A percentile compares a stretch with the other conserved stretches of the same genome.
Conservation (phyloP, 1,140 invertebrate genomes). For the Apolygus lucorum region DNA sequence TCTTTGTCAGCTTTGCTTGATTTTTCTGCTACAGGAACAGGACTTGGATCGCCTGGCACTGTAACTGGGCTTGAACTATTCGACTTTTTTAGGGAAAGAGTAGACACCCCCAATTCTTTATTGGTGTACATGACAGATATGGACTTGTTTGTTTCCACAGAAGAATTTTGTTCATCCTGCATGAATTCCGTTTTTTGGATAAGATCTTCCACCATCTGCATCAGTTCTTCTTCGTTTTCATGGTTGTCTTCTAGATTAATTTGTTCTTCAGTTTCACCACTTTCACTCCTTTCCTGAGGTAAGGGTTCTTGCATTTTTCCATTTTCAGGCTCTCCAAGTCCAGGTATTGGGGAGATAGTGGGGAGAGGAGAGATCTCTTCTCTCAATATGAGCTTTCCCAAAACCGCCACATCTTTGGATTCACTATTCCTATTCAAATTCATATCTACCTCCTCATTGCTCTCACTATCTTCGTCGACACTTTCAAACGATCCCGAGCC, state of each 20-base stretch:
- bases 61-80: no score
- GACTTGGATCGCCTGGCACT: no score
- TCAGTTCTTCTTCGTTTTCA: background rate
- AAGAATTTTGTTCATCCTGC: background rate
- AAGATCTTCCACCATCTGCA: background rate
- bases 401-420: background rate
- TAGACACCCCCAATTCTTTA: no score
- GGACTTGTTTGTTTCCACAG: no score
- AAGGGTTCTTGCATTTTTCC: background rate
- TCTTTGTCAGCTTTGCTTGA: no score
- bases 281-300: background rate
- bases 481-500: conserved; percentile 23
- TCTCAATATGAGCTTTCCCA: background rate
- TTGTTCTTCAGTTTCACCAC: no score
- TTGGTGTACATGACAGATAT: no score
- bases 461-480: conserved; percentile 24
- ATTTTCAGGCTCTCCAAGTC: no score
- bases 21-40: no score
- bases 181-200: background rate
- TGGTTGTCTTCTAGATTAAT: background rate
- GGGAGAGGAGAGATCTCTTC: background rate
- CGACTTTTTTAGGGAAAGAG: no score
- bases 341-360: no score
- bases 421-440: background rate
- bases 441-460: conserved; percentile 9